Conservation (phyloP, 2,113 vertebrate species). For the Zingel zingel region DNA sequence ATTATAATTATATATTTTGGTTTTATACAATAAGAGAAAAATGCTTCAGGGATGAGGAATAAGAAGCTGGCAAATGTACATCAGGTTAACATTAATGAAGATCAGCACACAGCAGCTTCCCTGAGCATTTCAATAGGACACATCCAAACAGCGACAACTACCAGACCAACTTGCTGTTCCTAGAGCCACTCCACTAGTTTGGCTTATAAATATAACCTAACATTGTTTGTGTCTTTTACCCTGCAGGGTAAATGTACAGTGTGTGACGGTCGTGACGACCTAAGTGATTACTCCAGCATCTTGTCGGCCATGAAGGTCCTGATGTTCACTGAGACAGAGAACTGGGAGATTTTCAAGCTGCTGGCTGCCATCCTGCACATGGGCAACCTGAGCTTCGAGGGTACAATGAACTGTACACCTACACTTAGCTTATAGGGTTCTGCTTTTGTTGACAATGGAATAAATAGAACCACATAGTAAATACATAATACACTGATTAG, state of each 20-base stretch:
- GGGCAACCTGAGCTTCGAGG: conserved; percentile 96
- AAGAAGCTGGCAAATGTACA: background rate
- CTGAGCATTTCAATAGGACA: background rate
- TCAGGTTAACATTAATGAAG: background rate
- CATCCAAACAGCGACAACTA: background rate
- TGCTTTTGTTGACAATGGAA: background rate
- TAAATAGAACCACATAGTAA: background rate
- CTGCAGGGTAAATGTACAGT: conserved; percentile 91
- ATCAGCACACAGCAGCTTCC: background rate
- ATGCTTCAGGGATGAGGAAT: background rate
- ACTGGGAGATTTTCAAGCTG: conserved; percentile 98
- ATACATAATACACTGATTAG: background rate
- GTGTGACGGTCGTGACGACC: conserved; percentile 95
- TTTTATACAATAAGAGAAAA: background rate
- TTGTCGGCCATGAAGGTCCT: conserved; percentile 98
- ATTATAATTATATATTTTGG: background rate
- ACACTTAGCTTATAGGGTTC: background rate
- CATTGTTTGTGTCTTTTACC: background rate
- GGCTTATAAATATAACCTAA: background rate
- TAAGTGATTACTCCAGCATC: conserved; percentile 97
- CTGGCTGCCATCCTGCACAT: conserved; percentile 96
- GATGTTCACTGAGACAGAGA: conserved; percentile 97
- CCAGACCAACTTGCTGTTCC: background rate
- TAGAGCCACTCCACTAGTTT: background rate
- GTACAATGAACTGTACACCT: conserved; percentile 65